Conservation (phyloP, 2,888 invertebrate species). For the Drosophila macrospina region DNA sequence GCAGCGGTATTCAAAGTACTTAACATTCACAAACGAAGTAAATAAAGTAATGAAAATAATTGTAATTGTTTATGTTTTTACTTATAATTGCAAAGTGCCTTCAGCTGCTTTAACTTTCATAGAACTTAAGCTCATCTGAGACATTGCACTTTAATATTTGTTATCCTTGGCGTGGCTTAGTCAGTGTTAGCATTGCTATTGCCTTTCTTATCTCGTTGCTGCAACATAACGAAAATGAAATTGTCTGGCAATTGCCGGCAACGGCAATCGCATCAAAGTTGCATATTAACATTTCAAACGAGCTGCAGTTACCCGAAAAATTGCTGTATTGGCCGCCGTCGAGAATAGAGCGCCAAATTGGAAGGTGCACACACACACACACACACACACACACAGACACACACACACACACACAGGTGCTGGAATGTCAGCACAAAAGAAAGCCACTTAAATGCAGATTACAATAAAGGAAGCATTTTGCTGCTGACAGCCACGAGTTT, state of each 20-base stretch:
- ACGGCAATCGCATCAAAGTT: conserved; percentile 70
- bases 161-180: neutral
- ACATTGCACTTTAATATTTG: neutral
- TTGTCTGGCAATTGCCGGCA: conserved; percentile 72
- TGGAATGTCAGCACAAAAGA: conserved; percentile 63
- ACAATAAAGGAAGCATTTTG: conserved; percentile 73
- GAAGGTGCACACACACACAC: conserved; percentile 57
- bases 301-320: conserved; percentile 73
- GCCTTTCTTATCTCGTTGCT: conserved; percentile 35
- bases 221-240: conserved; percentile 69
- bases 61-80: neutral
- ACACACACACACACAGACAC: conserved; percentile 18
- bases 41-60: conserved; percentile 8
- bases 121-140: neutral
- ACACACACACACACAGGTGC: conserved; percentile 16
- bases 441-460: conserved; percentile 80
- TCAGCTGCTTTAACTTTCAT: neutral
- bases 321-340: conserved; percentile 66
- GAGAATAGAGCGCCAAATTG: conserved; percentile 68
- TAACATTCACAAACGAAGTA: neutral
- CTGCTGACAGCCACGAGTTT: conserved; percentile 64
- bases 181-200: conserved; percentile 1
- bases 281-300: conserved; percentile 78
- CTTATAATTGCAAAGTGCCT: conserved; percentile 1
- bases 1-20: too few species aligned